phyloP scores from a whole-genome alignment of 2,888 invertebrate genomes.

The Pyralis farinalis region DNA sequence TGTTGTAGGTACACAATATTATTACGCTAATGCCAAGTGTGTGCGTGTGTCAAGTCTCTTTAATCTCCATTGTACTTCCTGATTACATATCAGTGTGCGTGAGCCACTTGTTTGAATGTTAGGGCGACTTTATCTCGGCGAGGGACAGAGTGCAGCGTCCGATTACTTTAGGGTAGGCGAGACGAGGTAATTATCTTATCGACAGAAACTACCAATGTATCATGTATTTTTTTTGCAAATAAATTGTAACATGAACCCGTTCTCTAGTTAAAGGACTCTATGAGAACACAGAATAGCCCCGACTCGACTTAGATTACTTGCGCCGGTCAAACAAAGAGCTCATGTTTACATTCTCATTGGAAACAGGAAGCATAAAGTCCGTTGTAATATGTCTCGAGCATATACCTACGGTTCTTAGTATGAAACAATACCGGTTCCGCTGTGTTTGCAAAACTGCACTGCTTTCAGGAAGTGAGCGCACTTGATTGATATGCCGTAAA shows the following conservation, averaged over 20 bases:
- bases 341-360: slow-evolving; percentile 72
- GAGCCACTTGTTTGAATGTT: slow-evolving; percentile 79
- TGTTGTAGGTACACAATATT: slow-evolving; percentile 59
- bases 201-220: slow-evolving; percentile 26
- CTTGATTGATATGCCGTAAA: slow-evolving; percentile 37
- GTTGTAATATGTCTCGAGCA: slow-evolving; percentile 63
- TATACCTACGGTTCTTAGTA: slow-evolving; percentile 67
- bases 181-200: slow-evolving; percentile 37
- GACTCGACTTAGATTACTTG: slow-evolving; percentile 20
- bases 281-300: background rate
- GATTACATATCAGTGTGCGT: slow-evolving; percentile 66
- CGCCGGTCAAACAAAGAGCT: slow-evolving; percentile 46
- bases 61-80: slow-evolving; percentile 80
- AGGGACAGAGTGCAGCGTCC: slow-evolving; percentile 79
- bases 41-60: slow-evolving; percentile 69
- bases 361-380: slow-evolving; percentile 75
- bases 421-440: slow-evolving; percentile 77
- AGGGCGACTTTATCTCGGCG: slow-evolving; percentile 77
- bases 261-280: background rate
- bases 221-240: background rate
- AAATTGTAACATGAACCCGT: too few species aligned
- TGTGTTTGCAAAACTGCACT: slow-evolving; percentile 69
- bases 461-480: slow-evolving; percentile 67
- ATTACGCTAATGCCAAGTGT: slow-evolving; percentile 64
- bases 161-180: slow-evolving; percentile 63